Conservation (phyloP, 2,797 vertebrate genomes). For the Protonibea diacanthus region DNA sequence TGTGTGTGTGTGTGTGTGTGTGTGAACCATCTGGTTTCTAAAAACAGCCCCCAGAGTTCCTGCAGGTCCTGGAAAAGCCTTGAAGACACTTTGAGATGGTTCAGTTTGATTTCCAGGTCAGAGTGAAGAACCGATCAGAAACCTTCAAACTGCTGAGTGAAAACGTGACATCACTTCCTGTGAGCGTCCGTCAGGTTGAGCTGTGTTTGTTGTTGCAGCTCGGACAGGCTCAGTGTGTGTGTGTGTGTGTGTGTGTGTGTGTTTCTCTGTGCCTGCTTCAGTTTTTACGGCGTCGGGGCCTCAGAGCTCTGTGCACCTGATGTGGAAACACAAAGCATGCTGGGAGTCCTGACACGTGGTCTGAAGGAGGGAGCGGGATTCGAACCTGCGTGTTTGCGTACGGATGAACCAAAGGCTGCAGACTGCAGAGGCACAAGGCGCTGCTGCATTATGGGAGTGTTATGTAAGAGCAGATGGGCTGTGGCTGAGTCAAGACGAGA, state of each 20-base stretch:
- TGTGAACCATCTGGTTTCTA: slow-evolving; percentile 53
- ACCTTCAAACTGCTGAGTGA: not conserved
- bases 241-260: slow-evolving; percentile 6
- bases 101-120: slow-evolving; percentile 3
- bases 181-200: slow-evolving; percentile 1
- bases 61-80: slow-evolving; percentile 45
- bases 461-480: slow-evolving; percentile 62
- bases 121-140: not conserved
- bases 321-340: slow-evolving; percentile 27
- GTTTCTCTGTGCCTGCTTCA: no score
- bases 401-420: slow-evolving; percentile 4
- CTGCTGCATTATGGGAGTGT: slow-evolving; percentile 60
- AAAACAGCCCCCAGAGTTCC: slow-evolving; percentile 50
- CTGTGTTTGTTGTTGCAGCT: slow-evolving; percentile 38
- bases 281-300: slow-evolving; percentile 28
- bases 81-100: slow-evolving; percentile 26
- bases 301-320: slow-evolving; percentile 36
- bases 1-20: slow-evolving; percentile 31
- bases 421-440: slow-evolving; percentile 1
- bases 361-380: not conserved
- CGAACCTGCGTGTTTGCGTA: not conserved
- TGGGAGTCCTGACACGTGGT: slow-evolving; percentile 14
- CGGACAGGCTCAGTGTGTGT: not conserved
- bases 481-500: slow-evolving; percentile 1
- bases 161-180: no score